Conservation (phyloP, 2,888 invertebrate species). For the Dicycla oo region DNA sequence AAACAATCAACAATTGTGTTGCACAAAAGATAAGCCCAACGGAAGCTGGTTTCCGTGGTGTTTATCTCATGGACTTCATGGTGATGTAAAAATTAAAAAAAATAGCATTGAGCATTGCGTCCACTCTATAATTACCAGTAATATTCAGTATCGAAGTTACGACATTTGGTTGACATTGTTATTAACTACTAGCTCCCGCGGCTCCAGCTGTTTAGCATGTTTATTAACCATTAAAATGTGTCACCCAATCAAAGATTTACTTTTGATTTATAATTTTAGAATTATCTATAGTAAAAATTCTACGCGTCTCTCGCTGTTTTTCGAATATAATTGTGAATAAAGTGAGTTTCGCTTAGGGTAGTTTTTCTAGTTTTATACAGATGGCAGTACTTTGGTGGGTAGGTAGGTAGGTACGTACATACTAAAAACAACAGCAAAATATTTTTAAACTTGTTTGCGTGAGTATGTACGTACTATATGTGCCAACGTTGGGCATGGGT, state of each 20-base stretch:
- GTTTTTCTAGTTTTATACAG: too few species aligned
- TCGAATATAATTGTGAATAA: too few species aligned
- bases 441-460: too few species aligned
- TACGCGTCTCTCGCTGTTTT: too few species aligned
- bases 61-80: constrained; percentile 11
- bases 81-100: constrained; percentile 7
- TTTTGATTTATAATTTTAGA: neutral
- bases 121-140: neutral
- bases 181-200: neutral
- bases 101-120: neutral
- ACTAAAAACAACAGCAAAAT: too few species aligned
- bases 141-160: constrained; percentile 2
- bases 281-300: neutral
- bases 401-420: too few species aligned
- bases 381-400: too few species aligned
- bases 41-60: constrained; percentile 25
- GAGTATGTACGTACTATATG: too few species aligned
- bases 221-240: neutral
- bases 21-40: constrained; percentile 5
- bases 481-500: too few species aligned
- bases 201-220: neutral
- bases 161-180: constrained; percentile 3
- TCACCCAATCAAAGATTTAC: neutral
- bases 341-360: too few species aligned
- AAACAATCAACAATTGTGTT: constrained; percentile 8